Evolutionary conservation across 2,888 invertebrate species (phyloP), one percentile per base, ranked within the genome.

Genomic region (Ceriagrion tenellum): DNA sequence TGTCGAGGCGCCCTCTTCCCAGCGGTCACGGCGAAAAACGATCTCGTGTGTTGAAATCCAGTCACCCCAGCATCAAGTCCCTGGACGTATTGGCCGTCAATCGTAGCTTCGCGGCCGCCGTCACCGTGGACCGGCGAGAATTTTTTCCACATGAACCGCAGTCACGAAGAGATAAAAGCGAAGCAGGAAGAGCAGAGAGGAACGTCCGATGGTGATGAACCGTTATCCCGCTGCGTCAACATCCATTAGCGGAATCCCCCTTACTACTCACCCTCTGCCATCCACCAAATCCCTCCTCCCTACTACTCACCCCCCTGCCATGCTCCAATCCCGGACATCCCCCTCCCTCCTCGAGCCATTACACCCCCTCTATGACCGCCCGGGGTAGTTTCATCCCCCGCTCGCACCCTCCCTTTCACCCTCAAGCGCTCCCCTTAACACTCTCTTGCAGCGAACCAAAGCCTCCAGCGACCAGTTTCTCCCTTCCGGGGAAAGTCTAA

Each of bases 161-260:
- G 81, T 81, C 91, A 59, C 20, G 30, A 35, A 91, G 91, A 91
- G 91, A 91, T 91, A 91, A 91, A 91, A 91, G 59, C 35, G 91
- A 59, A 90, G 59, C 56, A 56, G 56, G 90, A 56, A 63, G 63
- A 35, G 81, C 59, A 35, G 63, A 91, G 91, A 63, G 63, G 91
- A 81, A 18, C 35, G 59, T 18, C 55, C 47, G 55, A 55, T 89
- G 89, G 47, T 35, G 91, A 63, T 59, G 59, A 55, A 35, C 59
- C 91, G n/a, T 91, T 59, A 91, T 59, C 91, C 59, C 91, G 56
- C 59, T 40, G 91, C 91, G 91, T 91, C 91, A 91, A 59, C 91
- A 59, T 91, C 91, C 91, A 91, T 91, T 91, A 91, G 91, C 59
- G 91, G 91, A 91, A 91, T 59, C 59, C 63, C 91, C 35, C 59